Percentiles rank a stretch among this genome's conserved stretches.
Conservation (phyloP, 2,797 vertebrate genomes). For the Ataeniobius toweri region DNA sequence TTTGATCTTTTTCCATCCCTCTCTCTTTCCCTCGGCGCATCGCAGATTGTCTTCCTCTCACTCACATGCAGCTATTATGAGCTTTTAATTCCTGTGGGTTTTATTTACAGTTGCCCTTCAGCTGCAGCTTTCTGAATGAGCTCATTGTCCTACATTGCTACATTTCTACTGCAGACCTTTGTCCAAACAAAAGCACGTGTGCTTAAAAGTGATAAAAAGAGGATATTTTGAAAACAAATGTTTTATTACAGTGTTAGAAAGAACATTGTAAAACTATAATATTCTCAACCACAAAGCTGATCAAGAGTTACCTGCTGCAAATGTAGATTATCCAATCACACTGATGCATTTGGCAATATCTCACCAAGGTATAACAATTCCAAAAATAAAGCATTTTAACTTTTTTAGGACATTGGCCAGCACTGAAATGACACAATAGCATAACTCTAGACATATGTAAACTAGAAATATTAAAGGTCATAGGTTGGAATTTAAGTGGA, state of each 20-base stretch:
- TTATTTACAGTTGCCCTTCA: conserved; percentile 16
- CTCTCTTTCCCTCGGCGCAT: conserved; percentile 52
- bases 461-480: background rate
- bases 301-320: background rate
- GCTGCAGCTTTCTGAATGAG: conserved; percentile 12
- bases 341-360: background rate
- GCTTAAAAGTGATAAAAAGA: background rate
- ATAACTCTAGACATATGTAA: background rate
- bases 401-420: background rate
- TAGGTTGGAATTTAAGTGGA: background rate
- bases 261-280: background rate
- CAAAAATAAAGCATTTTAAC: background rate
- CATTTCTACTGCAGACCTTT: background rate
- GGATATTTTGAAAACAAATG: background rate
- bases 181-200: background rate
- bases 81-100: conserved; percentile 48
- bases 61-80: conserved; percentile 52
- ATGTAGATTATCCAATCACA: background rate
- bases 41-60: conserved; percentile 29
- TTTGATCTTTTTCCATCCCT: conserved; percentile 59
- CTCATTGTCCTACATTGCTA: background rate
- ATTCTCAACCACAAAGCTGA: background rate
- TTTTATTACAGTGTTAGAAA: background rate
- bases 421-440: background rate
- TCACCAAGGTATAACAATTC: background rate